Base-by-base conservation (phyloP, 1,140 invertebrate genomes). In the Chionoecetes opilio region DNA sequence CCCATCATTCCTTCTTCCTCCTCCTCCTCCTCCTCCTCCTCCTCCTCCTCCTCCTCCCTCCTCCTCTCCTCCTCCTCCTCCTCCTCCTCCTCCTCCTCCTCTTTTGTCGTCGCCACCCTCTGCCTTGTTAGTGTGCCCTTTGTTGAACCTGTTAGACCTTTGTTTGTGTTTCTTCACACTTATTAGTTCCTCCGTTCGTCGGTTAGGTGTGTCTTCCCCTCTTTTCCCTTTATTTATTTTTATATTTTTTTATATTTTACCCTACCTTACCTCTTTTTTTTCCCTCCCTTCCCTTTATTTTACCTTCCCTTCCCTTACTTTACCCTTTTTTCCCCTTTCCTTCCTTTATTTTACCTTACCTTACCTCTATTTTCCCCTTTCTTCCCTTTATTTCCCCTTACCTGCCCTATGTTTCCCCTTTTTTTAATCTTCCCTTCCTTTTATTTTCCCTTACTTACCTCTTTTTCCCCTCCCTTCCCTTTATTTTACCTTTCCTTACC, bases 141-240 rank as follows among this genome's bases (percentile, higher is more conserved):
- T 75, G 63, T 75, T 75, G 63, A 75, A 75, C 63, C 63, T 75
- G 63, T 26, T 75, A n/a, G 21, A 75, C 63, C 63, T 75, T 75
- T 75, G 63, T 75, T 75, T 75, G 63, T 75, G 21, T 75, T 75
- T 75, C 63, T 75, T 75, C 63, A 75, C 63, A 75, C 63, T 75
- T 75, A 75, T 75, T 75, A 75, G 63, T 75, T 75, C 63, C 63
- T 6, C 63, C 63, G 63, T 75, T n/a, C 63, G 63, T 26, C n/a
- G 63, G 63, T 75, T 75, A 21, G 63, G 63, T 75, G 63, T 26
- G 21, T 75, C 63, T 75, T 26, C 21, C 63, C n/a, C n/a, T n/a
- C 63, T 75, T 21, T n/a, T 26, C n/a, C 63, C 53, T 26, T 46
- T 46, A 46, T 14, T 14, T 14, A 8, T 46, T 8, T 46, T 5